A percentile compares a stretch with the other conserved stretches of the same genome.
These are phyloP conservation scores for Gracilinanus agilis DNA, from an alignment of 2,113 vertebrate species.

Conservation along the genomic window DNA sequence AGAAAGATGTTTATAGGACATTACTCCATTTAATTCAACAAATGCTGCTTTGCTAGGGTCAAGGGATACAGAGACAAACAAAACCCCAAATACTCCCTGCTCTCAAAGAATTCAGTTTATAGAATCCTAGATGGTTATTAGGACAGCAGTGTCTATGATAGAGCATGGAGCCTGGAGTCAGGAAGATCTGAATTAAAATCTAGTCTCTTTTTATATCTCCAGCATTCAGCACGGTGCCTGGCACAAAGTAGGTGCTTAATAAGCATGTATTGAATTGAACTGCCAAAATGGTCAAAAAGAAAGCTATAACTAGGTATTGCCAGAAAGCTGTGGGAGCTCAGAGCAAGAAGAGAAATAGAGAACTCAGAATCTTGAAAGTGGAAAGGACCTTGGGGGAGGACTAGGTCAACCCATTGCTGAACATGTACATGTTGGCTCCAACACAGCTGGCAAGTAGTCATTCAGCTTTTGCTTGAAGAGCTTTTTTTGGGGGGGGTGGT, in stretches of 20 bases:
- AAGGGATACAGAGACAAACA: background rate
- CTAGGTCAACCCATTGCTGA: background rate
- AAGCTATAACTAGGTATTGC: background rate
- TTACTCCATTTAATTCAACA: background rate
- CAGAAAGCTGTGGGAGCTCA: background rate
- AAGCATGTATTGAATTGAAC: background rate
- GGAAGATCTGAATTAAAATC: too few species aligned
- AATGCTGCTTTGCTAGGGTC: background rate
- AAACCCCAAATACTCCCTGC: background rate
- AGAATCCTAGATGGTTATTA: background rate
- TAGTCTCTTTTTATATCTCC: background rate
- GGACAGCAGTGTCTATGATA: background rate
- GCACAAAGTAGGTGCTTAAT: background rate
- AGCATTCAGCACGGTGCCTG: background rate
- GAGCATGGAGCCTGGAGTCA: too few species aligned
- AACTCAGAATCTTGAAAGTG: background rate
- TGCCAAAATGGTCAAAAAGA: background rate
- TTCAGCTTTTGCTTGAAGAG: background rate
- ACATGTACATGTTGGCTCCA: background rate
- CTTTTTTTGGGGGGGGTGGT: background rate
- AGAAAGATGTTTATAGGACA: background rate
- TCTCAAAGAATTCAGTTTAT: background rate
- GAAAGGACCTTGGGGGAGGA: background rate
- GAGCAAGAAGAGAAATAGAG: background rate
- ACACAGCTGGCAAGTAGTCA: background rate